Percentiles rank a stretch among this genome's conserved stretches.
Conservation (phyloP, 1,140 invertebrate species). For the Drosophila repletoides region DNA sequence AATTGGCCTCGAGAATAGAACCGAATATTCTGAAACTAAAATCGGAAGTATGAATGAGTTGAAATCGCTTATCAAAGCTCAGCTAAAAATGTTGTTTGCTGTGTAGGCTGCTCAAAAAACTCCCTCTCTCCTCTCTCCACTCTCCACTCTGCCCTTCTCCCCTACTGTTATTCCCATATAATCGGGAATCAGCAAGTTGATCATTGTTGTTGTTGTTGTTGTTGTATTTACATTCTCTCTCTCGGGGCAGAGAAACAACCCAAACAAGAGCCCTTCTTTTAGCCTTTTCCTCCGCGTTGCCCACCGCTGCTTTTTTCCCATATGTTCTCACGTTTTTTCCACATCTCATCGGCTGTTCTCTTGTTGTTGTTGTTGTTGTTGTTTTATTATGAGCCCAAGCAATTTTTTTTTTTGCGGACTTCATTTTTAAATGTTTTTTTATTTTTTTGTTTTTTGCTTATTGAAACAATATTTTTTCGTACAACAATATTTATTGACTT, state of each 20-base stretch:
- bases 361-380: conserved; percentile 10
- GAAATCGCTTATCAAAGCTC: too few species aligned
- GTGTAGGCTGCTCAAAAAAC: too few species aligned
- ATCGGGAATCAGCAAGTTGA: neutral
- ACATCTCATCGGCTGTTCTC: conserved; percentile 14
- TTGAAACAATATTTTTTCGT: conserved; percentile 77
- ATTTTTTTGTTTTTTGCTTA: conserved; percentile 59
- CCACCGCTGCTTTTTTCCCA: neutral
- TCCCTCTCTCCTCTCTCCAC: too few species aligned
- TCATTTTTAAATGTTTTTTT: conserved; percentile 34
- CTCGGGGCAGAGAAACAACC: neutral
- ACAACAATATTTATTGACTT: conserved; percentile 76
- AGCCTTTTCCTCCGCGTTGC: neutral
- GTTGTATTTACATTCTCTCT: neutral
- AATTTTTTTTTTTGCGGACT: conserved; percentile 56
- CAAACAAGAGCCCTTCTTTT: neutral
- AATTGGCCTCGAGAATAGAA: too few species aligned
- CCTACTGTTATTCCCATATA: too few species aligned
- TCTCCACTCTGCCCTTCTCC: too few species aligned
- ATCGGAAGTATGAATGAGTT: too few species aligned
- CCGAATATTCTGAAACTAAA: too few species aligned
- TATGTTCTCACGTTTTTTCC: conserved; percentile 34
- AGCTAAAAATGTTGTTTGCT: too few species aligned
- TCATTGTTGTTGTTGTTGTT: conserved; percentile 9
- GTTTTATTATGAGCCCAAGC: conserved; percentile 41